Evolutionary conservation across 1,140 invertebrate genomes (phyloP).

Genomic region (Diachasmimorpha longicaudata): DNA sequence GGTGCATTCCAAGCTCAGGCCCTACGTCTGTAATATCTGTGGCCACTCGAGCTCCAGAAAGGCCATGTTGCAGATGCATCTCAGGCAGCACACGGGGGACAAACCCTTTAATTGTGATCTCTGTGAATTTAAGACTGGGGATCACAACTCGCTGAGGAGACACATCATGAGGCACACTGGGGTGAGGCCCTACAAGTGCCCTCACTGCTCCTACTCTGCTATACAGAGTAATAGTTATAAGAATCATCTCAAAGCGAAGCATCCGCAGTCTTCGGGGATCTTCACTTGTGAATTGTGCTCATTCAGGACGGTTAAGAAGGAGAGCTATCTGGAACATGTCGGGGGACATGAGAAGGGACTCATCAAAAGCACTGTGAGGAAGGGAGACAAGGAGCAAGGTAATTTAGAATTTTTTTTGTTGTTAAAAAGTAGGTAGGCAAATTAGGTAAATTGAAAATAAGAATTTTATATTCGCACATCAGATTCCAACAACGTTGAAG

Average conservation of each 20-base stretch:
- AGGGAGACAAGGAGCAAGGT: slow-evolving; percentile 37
- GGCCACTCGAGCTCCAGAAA: slow-evolving; percentile 75
- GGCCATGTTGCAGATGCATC: slow-evolving; percentile 72
- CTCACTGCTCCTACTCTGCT: slow-evolving; percentile 72
- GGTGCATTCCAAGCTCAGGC: slow-evolving; percentile 79
- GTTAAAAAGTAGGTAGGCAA: no score
- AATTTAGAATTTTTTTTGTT: not conserved
- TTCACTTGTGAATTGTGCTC: slow-evolving; percentile 67
- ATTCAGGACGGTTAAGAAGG: slow-evolving; percentile 68
- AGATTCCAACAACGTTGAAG: slow-evolving; percentile 52
- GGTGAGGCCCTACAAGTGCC: slow-evolving; percentile 71
- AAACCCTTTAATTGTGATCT: slow-evolving; percentile 76
- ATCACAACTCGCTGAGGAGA: slow-evolving; percentile 75
- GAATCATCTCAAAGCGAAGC: slow-evolving; percentile 70
- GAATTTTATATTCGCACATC: not conserved
- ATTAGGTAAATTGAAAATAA: no score
- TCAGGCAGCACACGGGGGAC: slow-evolving; percentile 76
- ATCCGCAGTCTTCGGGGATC: slow-evolving; percentile 66
- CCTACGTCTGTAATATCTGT: slow-evolving; percentile 78
- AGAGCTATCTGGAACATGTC: slow-evolving; percentile 65
- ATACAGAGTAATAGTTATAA: slow-evolving; percentile 74
- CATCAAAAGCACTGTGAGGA: slow-evolving; percentile 46
- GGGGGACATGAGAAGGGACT: slow-evolving; percentile 66
- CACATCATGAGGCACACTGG: slow-evolving; percentile 79
- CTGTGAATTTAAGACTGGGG: slow-evolving; percentile 74